Evolutionary conservation across 1,140 invertebrate genomes (phyloP).

Genomic region (Drosophila melanica): DNA sequence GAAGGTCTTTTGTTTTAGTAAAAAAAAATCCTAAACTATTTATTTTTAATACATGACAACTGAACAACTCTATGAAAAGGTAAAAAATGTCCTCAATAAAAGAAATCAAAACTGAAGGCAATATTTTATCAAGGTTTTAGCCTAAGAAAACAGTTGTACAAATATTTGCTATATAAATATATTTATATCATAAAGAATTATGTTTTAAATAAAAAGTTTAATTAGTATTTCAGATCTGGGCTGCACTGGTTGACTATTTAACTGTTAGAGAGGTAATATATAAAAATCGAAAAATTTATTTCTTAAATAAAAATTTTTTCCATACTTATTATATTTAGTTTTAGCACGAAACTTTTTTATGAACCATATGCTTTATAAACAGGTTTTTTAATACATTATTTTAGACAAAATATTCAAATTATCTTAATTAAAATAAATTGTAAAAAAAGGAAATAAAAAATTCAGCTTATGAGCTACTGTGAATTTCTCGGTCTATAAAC

Average conservation of each 20-base stretch:
- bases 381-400: not conserved
- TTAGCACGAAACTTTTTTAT: too few relatives aligned
- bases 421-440: not conserved
- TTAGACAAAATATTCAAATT: not conserved
- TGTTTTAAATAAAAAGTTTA: not conserved
- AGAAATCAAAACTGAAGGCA: conserved; percentile 11
- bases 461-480: not conserved
- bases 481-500: conserved; percentile 14
- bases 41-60: conserved; percentile 16
- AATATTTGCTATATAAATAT: not conserved
- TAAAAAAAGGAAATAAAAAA: not conserved
- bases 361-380: too few relatives aligned
- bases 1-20: conserved; percentile 20
- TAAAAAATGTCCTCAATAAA: conserved; percentile 27
- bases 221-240: not conserved
- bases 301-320: too few relatives aligned
- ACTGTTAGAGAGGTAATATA: too few relatives aligned
- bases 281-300: too few relatives aligned
- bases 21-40: conserved; percentile 4
- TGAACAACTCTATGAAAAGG: conserved; percentile 25
- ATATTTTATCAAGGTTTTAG: conserved; percentile 12
- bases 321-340: too few relatives aligned
- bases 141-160: not conserved
- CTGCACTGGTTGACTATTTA: too few relatives aligned
- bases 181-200: not conserved